Evolutionary conservation across 2,113 vertebrate species (phyloP).

Genomic region (Microcebus griseorufus): DNA sequence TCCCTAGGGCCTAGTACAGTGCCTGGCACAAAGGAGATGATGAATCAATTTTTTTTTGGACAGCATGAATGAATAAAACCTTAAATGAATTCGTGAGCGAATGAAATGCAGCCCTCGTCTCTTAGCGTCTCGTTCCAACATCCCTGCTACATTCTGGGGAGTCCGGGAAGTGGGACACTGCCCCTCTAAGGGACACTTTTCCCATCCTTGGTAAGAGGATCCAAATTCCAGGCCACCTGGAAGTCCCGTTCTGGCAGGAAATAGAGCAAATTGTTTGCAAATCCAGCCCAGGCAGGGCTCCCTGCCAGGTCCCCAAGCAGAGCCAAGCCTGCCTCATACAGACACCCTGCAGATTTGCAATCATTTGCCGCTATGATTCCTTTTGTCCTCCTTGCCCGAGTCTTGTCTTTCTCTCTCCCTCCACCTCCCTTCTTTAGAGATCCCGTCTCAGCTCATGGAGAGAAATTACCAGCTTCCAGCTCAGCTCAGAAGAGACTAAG

Average conservation of each 20-base stretch:
- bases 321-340: not conserved
- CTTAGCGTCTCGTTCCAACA: not conserved
- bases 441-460: not conserved
- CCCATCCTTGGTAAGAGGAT: constrained; percentile 23
- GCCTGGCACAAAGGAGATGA: not conserved
- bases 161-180: constrained; percentile 43
- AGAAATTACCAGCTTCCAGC: not conserved
- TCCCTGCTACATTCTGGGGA: not conserved
- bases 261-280: constrained; percentile 63
- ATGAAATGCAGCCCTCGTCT: not conserved
- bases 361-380: not conserved
- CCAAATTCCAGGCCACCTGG: constrained; percentile 53
- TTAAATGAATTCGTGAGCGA: not conserved
- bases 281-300: constrained; percentile 53
- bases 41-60: not conserved
- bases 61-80: not conserved
- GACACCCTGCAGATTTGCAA: not conserved
- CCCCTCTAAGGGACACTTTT: constrained; percentile 48
- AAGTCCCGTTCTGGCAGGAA: constrained; percentile 75
- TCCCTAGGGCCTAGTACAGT: not conserved
- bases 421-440: not conserved
- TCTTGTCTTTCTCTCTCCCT: not conserved
- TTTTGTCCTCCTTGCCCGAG: not conserved
- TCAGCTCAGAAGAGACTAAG: not conserved
- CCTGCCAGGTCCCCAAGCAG: constrained; percentile 24